Percentiles rank a stretch among this genome's conserved stretches.
phyloP scores from a whole-genome alignment of 1,140 invertebrate genomes.

The Pissodes strobi region DNA sequence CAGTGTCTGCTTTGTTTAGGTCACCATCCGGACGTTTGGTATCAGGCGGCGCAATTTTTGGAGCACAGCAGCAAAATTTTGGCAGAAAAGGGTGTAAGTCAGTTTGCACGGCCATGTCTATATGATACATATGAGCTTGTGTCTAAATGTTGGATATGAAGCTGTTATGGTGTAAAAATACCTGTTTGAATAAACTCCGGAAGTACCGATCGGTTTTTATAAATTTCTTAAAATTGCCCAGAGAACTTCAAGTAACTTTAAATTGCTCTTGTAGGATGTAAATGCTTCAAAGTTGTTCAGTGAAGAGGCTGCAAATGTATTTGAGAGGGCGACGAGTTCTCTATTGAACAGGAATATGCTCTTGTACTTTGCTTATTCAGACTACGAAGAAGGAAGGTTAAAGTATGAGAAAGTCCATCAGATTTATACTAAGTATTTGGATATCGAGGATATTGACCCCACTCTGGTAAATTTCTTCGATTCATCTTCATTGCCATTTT shows the following conservation, averaged over 20 bases:
- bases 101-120: too few relatives aligned
- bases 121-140: too few relatives aligned
- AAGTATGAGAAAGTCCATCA: conserved; percentile 97
- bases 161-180: too few relatives aligned
- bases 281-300: conserved; percentile 89
- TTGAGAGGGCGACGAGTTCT: conserved; percentile 88
- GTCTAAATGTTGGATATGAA: too few relatives aligned
- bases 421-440: conserved; percentile 92
- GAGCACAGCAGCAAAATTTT: conserved; percentile 92
- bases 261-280: conserved; percentile 71
- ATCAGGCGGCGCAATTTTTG: conserved; percentile 95
- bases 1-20: conserved; percentile 95
- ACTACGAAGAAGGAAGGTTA: conserved; percentile 96
- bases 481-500: too few relatives aligned
- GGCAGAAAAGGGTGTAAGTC: conserved; percentile 89
- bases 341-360: conserved; percentile 91
- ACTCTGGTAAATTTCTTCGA: conserved; percentile 92
- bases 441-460: conserved; percentile 89
- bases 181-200: too few relatives aligned
- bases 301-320: conserved; percentile 92
- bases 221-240: too few relatives aligned
- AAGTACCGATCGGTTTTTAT: too few relatives aligned
- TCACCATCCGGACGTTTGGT: conserved; percentile 98
- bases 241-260: neutral
- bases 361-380: conserved; percentile 96